Evolutionary conservation across 1,140 invertebrate species (phyloP), one percentile per base, ranked within the genome.

Genomic region (Proctacanthus coquilletti): DNA sequence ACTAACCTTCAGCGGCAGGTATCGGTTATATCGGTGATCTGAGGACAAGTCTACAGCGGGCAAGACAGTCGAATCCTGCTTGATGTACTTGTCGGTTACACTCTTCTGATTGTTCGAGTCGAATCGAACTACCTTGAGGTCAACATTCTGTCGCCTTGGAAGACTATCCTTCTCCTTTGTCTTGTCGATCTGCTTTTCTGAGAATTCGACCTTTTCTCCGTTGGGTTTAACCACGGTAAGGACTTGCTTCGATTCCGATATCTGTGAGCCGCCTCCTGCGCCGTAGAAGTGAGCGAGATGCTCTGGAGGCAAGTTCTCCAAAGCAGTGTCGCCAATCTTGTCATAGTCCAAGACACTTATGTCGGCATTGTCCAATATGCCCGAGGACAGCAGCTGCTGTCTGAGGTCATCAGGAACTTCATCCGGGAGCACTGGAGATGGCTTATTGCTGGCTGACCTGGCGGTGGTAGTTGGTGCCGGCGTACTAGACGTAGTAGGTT

Each of bases 351-450:
- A 61, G 18, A 87, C 73, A 42, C 84, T 84, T 38, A 87, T 86
- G 48, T 87, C 80, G 18, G 84, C 83, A 50, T 87, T 84, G 43
- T 80, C 77, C 27, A 87, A 62, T 43, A 88, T 86, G 25, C 84
- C 84, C 0, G 82, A 85, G 29, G 78, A 77, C n/a, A 87, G 50
- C 0, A 87, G 62, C 49, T 87, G 83, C 52, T 85, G 69, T 33
- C 82, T 70, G 21, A 88, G 67, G 53, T 87, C 83, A 38, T 85
- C 82, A 2, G 84, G 84, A 5, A 88, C 82, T 65, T 88, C 84
- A 52, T 84, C 81, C 6, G 84, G 84, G 17, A 88, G 61, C 56
- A 50, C 20, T 56, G 57, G 18, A 59, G 56, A 20, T 43, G 41
- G 18, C 5, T 27, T 41, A 13, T 40, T 30, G 9, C 34, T 33